A percentile compares a stretch with the other conserved stretches of the same genome.
Evolutionary conservation across 2,113 vertebrate species (phyloP).

Genomic region (Phaethon lepturus): DNA sequence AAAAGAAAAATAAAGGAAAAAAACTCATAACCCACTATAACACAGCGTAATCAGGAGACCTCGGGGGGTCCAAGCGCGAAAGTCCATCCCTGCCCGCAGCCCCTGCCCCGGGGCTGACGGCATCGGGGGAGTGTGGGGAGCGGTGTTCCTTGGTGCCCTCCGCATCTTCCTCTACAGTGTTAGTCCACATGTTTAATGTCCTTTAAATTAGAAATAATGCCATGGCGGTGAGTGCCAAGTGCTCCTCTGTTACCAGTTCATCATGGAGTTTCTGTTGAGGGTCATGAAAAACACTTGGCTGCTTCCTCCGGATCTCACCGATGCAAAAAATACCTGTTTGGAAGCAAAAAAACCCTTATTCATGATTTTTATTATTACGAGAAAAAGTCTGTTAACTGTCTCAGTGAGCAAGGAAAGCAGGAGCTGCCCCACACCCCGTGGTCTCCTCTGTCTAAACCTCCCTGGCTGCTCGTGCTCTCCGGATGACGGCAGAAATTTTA

Average conservation of each 20-base stretch:
- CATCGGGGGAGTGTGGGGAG: constrained; percentile 54
- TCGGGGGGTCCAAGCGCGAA: constrained; percentile 70
- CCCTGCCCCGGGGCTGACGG: constrained; percentile 67
- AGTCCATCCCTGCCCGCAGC: constrained; percentile 73
- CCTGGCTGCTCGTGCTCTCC: not conserved
- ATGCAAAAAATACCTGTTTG: constrained; percentile 97
- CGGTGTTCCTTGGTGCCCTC: constrained; percentile 68
- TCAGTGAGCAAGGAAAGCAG: not conserved
- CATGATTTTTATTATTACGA: not conserved
- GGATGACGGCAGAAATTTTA: not conserved
- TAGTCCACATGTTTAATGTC: constrained; percentile 77
- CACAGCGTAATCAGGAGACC: constrained; percentile 81
- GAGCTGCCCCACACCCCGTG: not conserved
- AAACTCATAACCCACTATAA: constrained; percentile 78
- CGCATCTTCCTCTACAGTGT: constrained; percentile 78
- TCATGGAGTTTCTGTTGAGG: constrained; percentile 99
- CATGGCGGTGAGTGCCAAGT: constrained; percentile 79
- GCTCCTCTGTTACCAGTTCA: constrained; percentile 96
- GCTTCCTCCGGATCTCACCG: constrained; percentile 97
- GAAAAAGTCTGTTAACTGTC: not conserved
- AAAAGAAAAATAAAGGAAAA: constrained; percentile 47
- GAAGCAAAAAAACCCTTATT: not conserved
- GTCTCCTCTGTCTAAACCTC: not conserved
- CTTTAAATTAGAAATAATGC: constrained; percentile 82
- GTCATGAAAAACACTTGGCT: constrained; percentile 99